Evolutionary conservation across 2,888 invertebrate species (phyloP).

Genomic region (Watsonalla binaria): DNA sequence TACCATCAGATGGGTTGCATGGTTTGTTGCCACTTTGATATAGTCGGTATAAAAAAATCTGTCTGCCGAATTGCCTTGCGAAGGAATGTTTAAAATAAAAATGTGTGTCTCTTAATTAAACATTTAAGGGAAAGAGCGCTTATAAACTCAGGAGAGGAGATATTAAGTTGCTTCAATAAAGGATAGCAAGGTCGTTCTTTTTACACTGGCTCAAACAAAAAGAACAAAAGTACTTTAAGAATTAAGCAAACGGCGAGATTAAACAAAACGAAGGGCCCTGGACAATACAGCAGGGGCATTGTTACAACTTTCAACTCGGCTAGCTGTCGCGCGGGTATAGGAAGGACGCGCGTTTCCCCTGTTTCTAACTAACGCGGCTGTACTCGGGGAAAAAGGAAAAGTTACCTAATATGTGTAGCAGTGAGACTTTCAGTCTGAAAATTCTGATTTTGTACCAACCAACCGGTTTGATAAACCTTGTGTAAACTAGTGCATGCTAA

Average conservation of each 20-base stretch:
- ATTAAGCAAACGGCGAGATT: slow-evolving; percentile 10
- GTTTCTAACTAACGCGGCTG: slow-evolving; percentile 9
- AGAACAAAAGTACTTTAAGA: slow-evolving; percentile 5
- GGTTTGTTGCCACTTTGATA: too few relatives aligned
- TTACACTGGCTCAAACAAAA: background rate
- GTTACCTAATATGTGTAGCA: too few relatives aligned
- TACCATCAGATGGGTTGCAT: too few relatives aligned
- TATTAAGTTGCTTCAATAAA: background rate
- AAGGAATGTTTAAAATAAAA: background rate
- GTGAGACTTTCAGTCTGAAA: too few relatives aligned
- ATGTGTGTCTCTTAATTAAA: background rate
- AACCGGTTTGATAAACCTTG: too few relatives aligned
- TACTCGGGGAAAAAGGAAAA: background rate
- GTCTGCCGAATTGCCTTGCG: too few relatives aligned
- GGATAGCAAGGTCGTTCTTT: background rate
- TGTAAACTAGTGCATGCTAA: too few relatives aligned
- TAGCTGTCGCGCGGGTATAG: slow-evolving; percentile 6
- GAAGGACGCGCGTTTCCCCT: slow-evolving; percentile 10
- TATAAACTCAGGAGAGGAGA: background rate
- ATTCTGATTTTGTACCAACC: too few relatives aligned
- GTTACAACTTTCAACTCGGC: slow-evolving; percentile 10
- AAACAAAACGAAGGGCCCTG: slow-evolving; percentile 9
- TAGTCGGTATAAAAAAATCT: too few relatives aligned
- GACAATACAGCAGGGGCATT: slow-evolving; percentile 7
- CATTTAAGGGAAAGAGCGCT: background rate